A percentile compares a stretch with the other conserved stretches of the same genome.
Evolutionary conservation across 2,797 vertebrate genomes (phyloP).

Genomic region (Enteromius fasciolatus): DNA sequence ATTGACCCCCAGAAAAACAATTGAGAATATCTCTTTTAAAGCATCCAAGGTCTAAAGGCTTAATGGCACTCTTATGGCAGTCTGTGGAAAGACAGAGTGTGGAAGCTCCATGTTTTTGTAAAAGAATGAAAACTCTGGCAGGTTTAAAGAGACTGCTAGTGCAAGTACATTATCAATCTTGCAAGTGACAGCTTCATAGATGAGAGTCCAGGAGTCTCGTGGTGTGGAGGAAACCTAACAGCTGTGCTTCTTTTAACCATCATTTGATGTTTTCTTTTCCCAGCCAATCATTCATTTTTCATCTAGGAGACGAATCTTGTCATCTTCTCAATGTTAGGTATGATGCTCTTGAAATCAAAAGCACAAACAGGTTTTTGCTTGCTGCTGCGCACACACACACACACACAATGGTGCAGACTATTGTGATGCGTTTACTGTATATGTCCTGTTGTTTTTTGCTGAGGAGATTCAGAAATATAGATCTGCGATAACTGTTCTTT

Average conservation of each 20-base stretch:
- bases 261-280: constrained; percentile 29
- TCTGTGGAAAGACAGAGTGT: constrained; percentile 27
- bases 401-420: not conserved
- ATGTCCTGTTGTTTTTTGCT: constrained; percentile 15
- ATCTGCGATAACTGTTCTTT: constrained; percentile 18
- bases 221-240: constrained; percentile 42
- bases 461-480: not conserved
- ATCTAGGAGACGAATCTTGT: not conserved
- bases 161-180: constrained; percentile 59
- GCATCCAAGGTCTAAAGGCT: constrained; percentile 22
- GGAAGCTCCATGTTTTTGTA: constrained; percentile 59
- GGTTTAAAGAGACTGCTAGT: constrained; percentile 57
- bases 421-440: constrained; percentile 1
- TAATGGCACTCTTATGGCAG: constrained; percentile 15
- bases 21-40: constrained; percentile 18
- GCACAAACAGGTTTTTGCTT: constrained; percentile 33
- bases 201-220: constrained; percentile 43
- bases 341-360: constrained; percentile 42
- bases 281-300: constrained; percentile 34
- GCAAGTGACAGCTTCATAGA: constrained; percentile 59
- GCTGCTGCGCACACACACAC: not conserved
- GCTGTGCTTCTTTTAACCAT: constrained; percentile 48
- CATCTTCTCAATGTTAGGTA: constrained; percentile 37
- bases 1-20: not conserved
- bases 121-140: constrained; percentile 52